Percentiles rank a stretch among this genome's conserved stretches.
These are phyloP conservation scores for Parasteatoda lunata DNA, from an alignment of 2,888 invertebrate species.

Conservation along the genomic window DNA sequence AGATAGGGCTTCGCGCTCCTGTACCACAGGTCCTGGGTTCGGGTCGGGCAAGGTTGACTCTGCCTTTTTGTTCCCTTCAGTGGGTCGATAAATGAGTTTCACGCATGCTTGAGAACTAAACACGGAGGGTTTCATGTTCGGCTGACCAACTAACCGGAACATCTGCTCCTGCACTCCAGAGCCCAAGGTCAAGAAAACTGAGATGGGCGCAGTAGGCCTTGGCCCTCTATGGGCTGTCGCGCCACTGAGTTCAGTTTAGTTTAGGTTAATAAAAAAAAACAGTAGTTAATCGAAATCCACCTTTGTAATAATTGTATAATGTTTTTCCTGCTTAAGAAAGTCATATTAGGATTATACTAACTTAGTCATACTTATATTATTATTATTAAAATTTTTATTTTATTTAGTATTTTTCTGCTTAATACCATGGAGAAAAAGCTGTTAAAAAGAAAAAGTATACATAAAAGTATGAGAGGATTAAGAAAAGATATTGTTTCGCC, in stretches of 20 bases:
- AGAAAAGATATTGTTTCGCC: too few species aligned
- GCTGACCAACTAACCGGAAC: not conserved
- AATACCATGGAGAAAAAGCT: too few species aligned
- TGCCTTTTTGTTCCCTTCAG: not conserved
- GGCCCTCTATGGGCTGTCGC: not conserved
- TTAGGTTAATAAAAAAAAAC: too few species aligned
- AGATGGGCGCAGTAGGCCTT: not conserved
- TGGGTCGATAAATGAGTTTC: not conserved
- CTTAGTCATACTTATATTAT: too few species aligned
- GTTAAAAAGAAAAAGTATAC: too few species aligned
- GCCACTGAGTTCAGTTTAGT: not conserved
- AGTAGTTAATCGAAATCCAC: too few species aligned
- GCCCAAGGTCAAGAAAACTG: not conserved
- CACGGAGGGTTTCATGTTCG: not conserved
- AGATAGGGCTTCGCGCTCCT: not conserved
- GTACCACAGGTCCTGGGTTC: not conserved
- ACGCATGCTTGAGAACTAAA: not conserved
- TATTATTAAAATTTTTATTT: too few species aligned
- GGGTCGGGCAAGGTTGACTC: not conserved
- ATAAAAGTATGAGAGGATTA: too few species aligned
- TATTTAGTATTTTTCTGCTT: too few species aligned
- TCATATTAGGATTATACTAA: too few species aligned
- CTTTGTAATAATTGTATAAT: too few species aligned
- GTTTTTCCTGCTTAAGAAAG: too few species aligned
- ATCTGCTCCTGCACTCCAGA: not conserved